Percentiles rank a stretch among this genome's conserved stretches.
These are phyloP conservation scores for Aegotheles bennettii DNA, from an alignment of 2,113 vertebrate species.

Conservation along the genomic window DNA sequence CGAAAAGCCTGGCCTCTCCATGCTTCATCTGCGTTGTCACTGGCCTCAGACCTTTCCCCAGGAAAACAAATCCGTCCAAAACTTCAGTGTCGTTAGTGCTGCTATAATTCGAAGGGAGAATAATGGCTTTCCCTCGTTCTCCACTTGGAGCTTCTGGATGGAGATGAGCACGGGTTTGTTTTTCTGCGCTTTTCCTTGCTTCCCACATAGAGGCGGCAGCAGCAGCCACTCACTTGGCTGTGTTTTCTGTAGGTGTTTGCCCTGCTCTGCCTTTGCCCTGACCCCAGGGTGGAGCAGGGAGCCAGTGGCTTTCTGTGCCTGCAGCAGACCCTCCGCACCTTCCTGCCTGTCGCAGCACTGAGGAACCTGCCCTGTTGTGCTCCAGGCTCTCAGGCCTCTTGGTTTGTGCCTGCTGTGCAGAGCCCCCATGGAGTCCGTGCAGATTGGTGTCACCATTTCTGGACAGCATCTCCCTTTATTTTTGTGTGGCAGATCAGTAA, in stretches of 20 bases:
- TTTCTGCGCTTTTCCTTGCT: constrained; percentile 40
- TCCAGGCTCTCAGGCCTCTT: background rate
- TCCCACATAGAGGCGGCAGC: background rate
- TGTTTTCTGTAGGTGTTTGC: background rate
- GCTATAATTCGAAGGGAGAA: constrained; percentile 44
- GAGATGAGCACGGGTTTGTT: constrained; percentile 42
- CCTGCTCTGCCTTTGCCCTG: background rate
- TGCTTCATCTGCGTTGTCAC: background rate
- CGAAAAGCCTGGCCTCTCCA: background rate
- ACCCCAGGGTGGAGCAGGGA: background rate
- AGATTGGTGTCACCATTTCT: constrained; percentile 54
- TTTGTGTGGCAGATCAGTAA: constrained; percentile 61
- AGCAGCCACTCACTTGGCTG: constrained; percentile 7
- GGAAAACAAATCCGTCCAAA: constrained; percentile 57
- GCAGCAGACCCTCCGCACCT: background rate
- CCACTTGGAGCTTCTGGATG: constrained; percentile 1
- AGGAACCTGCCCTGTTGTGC: background rate
- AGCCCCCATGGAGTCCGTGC: background rate
- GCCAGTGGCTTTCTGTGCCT: background rate
- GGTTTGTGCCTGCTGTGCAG: constrained; percentile 13
- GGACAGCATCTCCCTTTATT: constrained; percentile 46
- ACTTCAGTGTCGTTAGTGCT: constrained; percentile 45
- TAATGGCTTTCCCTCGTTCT: constrained; percentile 9
- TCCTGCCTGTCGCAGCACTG: background rate
- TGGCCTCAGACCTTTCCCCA: background rate